Percentiles rank a stretch among this genome's conserved stretches.
These are phyloP conservation scores for Uria aalge DNA, from an alignment of 2,113 vertebrate genomes.

Conservation along the genomic window DNA sequence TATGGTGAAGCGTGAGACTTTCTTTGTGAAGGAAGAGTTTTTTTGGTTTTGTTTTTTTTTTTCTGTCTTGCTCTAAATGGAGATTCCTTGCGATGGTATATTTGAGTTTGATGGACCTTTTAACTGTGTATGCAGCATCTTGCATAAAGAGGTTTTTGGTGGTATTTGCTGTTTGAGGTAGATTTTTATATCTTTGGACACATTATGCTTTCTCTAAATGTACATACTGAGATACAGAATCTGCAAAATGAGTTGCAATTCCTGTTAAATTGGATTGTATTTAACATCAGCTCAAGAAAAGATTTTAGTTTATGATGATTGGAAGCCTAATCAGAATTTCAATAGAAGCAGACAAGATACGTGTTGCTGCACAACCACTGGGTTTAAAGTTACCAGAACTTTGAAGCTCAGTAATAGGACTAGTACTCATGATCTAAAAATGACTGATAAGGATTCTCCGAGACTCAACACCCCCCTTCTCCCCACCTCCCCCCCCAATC, in stretches of 20 bases:
- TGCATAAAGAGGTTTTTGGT: background rate
- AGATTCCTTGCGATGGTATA: background rate
- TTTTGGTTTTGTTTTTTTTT: no score
- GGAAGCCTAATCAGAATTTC: background rate
- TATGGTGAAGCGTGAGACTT: background rate
- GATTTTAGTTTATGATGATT: background rate
- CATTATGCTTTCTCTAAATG: background rate
- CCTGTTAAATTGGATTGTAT: background rate
- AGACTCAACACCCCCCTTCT: rapidly evolving
- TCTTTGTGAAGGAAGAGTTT: background rate
- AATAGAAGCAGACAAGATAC: background rate
- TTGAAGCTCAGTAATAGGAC: background rate
- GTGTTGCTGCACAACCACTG: background rate
- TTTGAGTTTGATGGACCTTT: background rate
- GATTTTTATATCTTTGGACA: background rate
- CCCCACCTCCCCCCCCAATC: no score
- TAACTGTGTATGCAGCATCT: background rate
- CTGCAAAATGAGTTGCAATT: background rate
- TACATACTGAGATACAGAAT: background rate
- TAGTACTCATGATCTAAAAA: background rate
- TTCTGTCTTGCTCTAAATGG: background rate
- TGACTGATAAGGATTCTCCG: background rate
- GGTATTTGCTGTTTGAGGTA: background rate
- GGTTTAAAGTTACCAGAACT: background rate
- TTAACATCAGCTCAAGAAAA: background rate